phyloP scores from a whole-genome alignment of 2,113 vertebrate genomes.

The Smithornis capensis region DNA sequence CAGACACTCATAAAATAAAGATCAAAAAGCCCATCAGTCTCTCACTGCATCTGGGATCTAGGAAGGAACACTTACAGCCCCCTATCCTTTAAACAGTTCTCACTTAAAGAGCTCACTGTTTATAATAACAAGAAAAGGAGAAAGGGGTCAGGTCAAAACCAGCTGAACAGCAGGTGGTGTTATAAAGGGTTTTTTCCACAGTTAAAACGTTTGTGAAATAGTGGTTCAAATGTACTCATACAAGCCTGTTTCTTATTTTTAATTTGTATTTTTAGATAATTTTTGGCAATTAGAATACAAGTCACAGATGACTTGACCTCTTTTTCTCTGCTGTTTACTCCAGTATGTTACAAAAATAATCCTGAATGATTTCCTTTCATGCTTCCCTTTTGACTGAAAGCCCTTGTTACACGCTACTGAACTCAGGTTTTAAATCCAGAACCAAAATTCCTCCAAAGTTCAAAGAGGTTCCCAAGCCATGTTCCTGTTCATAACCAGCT shows the following conservation, averaged over 20 bases:
- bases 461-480: constrained; percentile 18
- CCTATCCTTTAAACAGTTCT: constrained; percentile 82
- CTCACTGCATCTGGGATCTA: constrained; percentile 79
- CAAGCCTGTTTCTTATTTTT: constrained; percentile 35
- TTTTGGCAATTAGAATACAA: constrained; percentile 32
- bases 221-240: constrained; percentile 23
- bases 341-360: constrained; percentile 39
- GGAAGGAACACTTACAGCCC: constrained; percentile 78
- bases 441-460: constrained; percentile 63
- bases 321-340: constrained; percentile 28
- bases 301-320: constrained; percentile 3
- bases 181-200: constrained; percentile 60
- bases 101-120: constrained; percentile 87
- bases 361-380: constrained; percentile 8
- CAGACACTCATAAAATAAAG: constrained; percentile 82
- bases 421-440: constrained; percentile 43
- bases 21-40: constrained; percentile 81
- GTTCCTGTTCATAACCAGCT: constrained; percentile 6
- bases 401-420: constrained; percentile 3
- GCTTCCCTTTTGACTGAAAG: constrained; percentile 39
- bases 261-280: constrained; percentile 55
- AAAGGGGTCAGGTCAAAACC: constrained; percentile 82
- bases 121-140: constrained; percentile 87
- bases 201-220: constrained; percentile 64
- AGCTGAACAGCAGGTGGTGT: constrained; percentile 83